Conservation (phyloP, 2,113 vertebrate genomes). For the Megaleporinus macrocephalus region DNA sequence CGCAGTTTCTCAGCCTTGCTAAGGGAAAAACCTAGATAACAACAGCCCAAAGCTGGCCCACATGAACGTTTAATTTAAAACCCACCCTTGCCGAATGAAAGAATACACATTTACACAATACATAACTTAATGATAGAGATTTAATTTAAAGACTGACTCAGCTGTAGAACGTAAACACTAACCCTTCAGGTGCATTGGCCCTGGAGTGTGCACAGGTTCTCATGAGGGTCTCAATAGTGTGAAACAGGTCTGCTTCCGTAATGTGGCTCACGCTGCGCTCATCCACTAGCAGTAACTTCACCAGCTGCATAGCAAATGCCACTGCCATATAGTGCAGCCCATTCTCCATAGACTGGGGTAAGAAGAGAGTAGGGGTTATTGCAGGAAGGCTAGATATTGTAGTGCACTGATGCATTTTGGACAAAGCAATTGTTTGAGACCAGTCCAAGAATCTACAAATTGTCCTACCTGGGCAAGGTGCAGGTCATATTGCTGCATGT, state of each 20-base stretch:
- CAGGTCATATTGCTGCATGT: slow-evolving; percentile 98
- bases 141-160: no score
- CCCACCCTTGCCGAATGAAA: no score
- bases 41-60: no score
- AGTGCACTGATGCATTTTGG: neutral
- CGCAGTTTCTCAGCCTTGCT: no score
- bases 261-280: slow-evolving; percentile 95
- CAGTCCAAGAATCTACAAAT: neutral
- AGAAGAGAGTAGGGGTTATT: neutral
- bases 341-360: slow-evolving; percentile 94
- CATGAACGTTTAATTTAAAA: no score
- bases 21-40: no score
- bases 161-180: slow-evolving; percentile 53
- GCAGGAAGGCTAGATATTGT: no score
- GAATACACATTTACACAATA: no score
- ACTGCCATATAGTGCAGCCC: slow-evolving; percentile 99
- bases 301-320: slow-evolving; percentile 97
- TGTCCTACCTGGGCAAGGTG: slow-evolving; percentile 92
- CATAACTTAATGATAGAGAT: no score
- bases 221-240: slow-evolving; percentile 98
- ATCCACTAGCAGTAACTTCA: slow-evolving; percentile 95
- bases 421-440: neutral
- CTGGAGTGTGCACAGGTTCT: slow-evolving; percentile 98
- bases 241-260: slow-evolving; percentile 96
- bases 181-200: slow-evolving; percentile 98